A percentile compares a stretch with the other conserved stretches of the same genome.
These are phyloP conservation scores for Drosophila ogumai DNA, from an alignment of 1,140 invertebrate species.

Conservation along the genomic window DNA sequence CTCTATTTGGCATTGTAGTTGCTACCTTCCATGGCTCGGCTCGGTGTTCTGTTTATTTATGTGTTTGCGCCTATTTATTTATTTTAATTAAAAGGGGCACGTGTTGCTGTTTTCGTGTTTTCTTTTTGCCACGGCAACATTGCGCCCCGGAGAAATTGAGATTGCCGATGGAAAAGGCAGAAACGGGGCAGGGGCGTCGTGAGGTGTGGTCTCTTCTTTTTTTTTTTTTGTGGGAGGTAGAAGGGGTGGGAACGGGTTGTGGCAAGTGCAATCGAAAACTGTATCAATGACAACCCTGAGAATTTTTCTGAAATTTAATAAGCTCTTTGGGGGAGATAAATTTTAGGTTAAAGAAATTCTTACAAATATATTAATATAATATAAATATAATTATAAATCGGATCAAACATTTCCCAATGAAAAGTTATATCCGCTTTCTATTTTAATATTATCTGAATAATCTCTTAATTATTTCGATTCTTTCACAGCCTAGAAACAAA, in stretches of 20 bases:
- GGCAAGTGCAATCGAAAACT: conserved; percentile 41
- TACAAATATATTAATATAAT: no score
- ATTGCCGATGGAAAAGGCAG: conserved; percentile 2
- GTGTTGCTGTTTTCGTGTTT: conserved; percentile 80
- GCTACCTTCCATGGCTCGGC: conserved; percentile 1
- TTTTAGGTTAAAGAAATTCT: neutral
- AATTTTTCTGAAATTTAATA: neutral
- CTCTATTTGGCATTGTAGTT: conserved; percentile 57
- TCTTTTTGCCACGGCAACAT: conserved; percentile 67
- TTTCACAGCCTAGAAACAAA: neutral
- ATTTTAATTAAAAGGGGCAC: conserved; percentile 82
- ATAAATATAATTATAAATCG: neutral
- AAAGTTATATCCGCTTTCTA: neutral
- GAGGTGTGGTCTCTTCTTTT: conserved; percentile 19
- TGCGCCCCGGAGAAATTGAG: conserved; percentile 32
- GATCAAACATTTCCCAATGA: neutral
- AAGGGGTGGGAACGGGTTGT: conserved; percentile 53
- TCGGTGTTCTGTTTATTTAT: conserved; percentile 57
- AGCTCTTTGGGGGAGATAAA: neutral
- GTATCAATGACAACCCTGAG: conserved; percentile 40
- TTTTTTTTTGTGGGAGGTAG: neutral
- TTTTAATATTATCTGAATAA: neutral
- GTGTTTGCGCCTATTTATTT: conserved; percentile 77
- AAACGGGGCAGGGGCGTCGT: neutral
- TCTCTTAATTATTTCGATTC: neutral